phyloP scores from a whole-genome alignment of 2,113 vertebrate species.

The Malurus cyaneus region DNA sequence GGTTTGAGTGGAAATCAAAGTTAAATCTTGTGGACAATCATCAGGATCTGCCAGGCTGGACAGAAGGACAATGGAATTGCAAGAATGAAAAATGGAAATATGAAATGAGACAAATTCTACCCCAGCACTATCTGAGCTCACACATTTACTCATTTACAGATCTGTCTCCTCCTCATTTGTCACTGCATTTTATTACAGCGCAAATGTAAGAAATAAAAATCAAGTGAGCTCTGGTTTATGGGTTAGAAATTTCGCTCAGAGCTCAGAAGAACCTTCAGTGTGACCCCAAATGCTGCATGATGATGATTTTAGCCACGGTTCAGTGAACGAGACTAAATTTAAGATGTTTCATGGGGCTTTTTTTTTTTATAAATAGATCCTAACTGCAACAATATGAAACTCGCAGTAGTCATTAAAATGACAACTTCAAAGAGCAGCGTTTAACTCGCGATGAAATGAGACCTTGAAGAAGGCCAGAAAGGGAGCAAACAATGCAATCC shows the following conservation, averaged over 20 bases:
- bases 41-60: not conserved
- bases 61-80: not conserved
- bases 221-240: not conserved
- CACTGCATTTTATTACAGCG: not conserved
- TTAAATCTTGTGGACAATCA: not conserved
- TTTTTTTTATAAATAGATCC: not conserved
- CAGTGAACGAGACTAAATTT: not conserved
- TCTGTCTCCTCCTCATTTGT: not conserved
- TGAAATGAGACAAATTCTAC: not conserved
- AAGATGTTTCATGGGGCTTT: not conserved
- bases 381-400: not conserved
- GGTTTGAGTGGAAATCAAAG: not conserved
- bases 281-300: not conserved
- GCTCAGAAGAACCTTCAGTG: not conserved
- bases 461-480: not conserved
- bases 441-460: not conserved
- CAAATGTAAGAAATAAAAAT: not conserved
- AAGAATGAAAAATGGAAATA: not conserved
- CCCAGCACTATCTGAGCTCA: not conserved
- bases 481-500: not conserved
- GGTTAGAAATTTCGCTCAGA: not conserved
- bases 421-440: not conserved
- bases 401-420: not conserved
- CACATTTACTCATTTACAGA: not conserved
- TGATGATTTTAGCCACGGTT: not conserved